Conservation (phyloP, 1,140 invertebrate genomes). For the Anastrepha ludens region DNA sequence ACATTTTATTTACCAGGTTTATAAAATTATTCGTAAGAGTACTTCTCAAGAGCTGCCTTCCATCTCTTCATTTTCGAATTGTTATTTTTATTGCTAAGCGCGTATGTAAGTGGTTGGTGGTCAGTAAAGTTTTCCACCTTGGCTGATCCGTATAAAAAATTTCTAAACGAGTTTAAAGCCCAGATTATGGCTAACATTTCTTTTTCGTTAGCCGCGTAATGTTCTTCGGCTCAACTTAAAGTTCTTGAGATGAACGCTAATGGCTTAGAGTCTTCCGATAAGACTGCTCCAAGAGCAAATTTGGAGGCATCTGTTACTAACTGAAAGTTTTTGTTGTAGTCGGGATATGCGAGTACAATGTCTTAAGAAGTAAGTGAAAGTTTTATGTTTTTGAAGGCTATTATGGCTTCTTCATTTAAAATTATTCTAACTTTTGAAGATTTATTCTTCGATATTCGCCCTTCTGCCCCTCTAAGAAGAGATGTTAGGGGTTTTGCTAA, state of each 20-base stretch:
- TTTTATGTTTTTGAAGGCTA: slow-evolving; percentile 55
- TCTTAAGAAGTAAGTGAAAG: slow-evolving; percentile 55
- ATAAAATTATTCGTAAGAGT: slow-evolving; percentile 71
- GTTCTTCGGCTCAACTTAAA: slow-evolving; percentile 60
- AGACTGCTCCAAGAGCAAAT: slow-evolving; percentile 63
- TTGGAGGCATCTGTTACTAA: slow-evolving; percentile 65
- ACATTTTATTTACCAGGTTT: slow-evolving; percentile 65
- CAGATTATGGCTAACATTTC: slow-evolving; percentile 56
- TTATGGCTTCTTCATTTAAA: slow-evolving; percentile 36
- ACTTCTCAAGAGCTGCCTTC: slow-evolving; percentile 65
- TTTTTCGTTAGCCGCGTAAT: slow-evolving; percentile 54
- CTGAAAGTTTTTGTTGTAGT: slow-evolving; percentile 65
- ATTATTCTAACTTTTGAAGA: slow-evolving; percentile 48
- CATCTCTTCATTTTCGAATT: slow-evolving; percentile 68
- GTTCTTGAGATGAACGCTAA: slow-evolving; percentile 73
- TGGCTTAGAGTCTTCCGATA: slow-evolving; percentile 63
- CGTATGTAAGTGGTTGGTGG: slow-evolving; percentile 28
- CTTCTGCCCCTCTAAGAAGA: slow-evolving; percentile 52
- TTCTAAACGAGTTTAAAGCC: slow-evolving; percentile 42
- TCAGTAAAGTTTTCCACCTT: slow-evolving; percentile 53
- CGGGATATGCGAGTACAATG: slow-evolving; percentile 67
- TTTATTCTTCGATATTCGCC: slow-evolving; percentile 44
- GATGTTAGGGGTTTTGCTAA: slow-evolving; percentile 64
- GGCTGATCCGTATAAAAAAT: slow-evolving; percentile 41
- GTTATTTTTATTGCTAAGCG: slow-evolving; percentile 49